Evolutionary conservation across 1,140 invertebrate species (phyloP).

Genomic region (Drosophila subobscura): DNA sequence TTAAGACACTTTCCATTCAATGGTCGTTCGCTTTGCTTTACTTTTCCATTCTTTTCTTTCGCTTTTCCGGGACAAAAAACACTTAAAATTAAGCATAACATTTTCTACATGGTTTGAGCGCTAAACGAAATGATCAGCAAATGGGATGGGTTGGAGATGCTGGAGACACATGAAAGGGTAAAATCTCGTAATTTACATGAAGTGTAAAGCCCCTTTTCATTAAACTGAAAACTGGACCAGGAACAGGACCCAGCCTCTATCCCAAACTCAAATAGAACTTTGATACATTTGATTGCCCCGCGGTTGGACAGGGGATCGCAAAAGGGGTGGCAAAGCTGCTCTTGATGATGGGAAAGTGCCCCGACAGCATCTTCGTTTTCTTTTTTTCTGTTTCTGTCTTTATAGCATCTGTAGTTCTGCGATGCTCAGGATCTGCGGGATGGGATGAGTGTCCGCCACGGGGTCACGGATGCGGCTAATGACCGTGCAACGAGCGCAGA

Average conservation of each 20-base stretch:
- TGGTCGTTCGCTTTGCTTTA: too few species aligned
- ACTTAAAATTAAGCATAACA: constrained; percentile 68
- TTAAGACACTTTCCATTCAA: constrained; percentile 67
- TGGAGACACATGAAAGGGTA: constrained; percentile 38
- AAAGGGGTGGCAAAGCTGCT: constrained; percentile 44
- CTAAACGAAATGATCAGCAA: constrained; percentile 65
- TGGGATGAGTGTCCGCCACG: constrained; percentile 31
- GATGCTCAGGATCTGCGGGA: constrained; percentile 35
- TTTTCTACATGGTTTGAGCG: constrained; percentile 53
- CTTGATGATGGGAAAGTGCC: constrained; percentile 39
- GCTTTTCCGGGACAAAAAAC: constrained; percentile 70
- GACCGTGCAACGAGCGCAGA: constrained; percentile 35
- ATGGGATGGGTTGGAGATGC: constrained; percentile 52
- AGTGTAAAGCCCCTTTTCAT: constrained; percentile 23
- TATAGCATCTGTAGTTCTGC: not conserved
- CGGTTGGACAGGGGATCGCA: constrained; percentile 9
- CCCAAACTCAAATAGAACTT: constrained; percentile 46
- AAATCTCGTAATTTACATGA: constrained; percentile 67
- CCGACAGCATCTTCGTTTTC: constrained; percentile 44
- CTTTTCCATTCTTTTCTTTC: constrained; percentile 13
- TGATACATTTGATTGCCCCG: constrained; percentile 54
- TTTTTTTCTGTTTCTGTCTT: not conserved
- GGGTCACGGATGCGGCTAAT: constrained; percentile 75
- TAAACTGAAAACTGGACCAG: constrained; percentile 50
- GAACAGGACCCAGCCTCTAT: constrained; percentile 12